Base-by-base conservation (phyloP, 2,113 vertebrate genomes). In the Rynchops niger region DNA sequence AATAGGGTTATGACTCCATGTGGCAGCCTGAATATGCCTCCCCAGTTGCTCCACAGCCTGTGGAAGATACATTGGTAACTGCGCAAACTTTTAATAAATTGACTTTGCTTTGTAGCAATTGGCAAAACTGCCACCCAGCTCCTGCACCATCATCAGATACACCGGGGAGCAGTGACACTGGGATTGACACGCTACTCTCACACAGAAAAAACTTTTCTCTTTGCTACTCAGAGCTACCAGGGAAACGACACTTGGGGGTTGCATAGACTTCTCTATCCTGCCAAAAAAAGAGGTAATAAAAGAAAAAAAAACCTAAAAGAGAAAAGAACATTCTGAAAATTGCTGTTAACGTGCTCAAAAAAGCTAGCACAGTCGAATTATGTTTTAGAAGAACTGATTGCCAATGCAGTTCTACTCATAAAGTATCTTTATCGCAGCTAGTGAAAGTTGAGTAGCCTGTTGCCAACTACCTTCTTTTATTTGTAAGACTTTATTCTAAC, bases 111-210 rank as follows among this genome's bases (percentile, higher is more conserved):
- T 49, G n/a, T 34, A 79, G 27, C 12, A n/a, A 29, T 3, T 40
- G 32, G 38, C 2, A 5, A 71, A 56, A 29, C 16, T 1, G 1
- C 15, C 17, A 10, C 45, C 14, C 4, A 1, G 9, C 32, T 66
- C 29, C 55, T n/a, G 14, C 20, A 16, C 22, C 5, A 3, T 34
- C 15, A 50, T 13, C 5, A 34, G 32, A 30, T 77, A 38, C 2
- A 8, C 8, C 0, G 0, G 20, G 59, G 9, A 58, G 17, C 0
- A 0, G 42, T 19, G 36, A 32, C 4, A 4, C 19, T 8, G 47
- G n/a, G 12, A 82, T 45, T 29, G 25, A 25, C 61, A 58, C n/a
- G 9, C 13, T 10, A 14, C 15, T 52, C 47, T 55, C 32, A 38
- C 3, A 3, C 16, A 32, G 53, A 27, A 59, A 43, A 50, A 23